Evolutionary conservation across 2,888 invertebrate genomes (phyloP).

Genomic region (Drosophila koepferae): DNA sequence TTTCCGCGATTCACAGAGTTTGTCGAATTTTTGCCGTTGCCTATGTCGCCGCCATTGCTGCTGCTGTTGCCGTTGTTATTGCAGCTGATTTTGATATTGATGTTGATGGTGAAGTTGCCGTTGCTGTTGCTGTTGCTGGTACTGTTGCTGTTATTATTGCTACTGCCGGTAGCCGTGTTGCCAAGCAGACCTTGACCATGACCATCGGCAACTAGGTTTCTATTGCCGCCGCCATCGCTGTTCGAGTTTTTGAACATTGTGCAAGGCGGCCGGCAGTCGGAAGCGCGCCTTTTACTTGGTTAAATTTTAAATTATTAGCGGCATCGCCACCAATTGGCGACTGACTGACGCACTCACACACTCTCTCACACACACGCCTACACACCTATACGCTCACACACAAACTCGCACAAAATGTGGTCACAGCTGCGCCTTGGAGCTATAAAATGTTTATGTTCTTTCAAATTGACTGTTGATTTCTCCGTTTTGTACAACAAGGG

Average conservation of each 20-base stretch:
- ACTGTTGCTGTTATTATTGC: conserved; percentile 17
- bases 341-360: conserved; percentile 17
- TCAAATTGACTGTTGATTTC: conserved; percentile 19
- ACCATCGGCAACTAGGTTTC: conserved; percentile 41
- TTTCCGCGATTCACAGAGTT: conserved; percentile 34
- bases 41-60: conserved; percentile 34
- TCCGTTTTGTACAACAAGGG: conserved; percentile 5
- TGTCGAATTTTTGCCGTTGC: conserved; percentile 45
- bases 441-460: conserved; percentile 21
- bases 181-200: conserved; percentile 40
- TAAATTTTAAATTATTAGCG: conserved; percentile 43
- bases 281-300: conserved; percentile 32
- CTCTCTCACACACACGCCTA: conserved; percentile 13
- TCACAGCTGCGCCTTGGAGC: conserved; percentile 18
- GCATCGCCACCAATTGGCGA: conserved; percentile 28
- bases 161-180: conserved; percentile 18
- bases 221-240: conserved; percentile 37
- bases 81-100: conserved; percentile 18
- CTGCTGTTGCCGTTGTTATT: conserved; percentile 21
- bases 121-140: conserved; percentile 24
- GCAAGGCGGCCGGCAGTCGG: conserved; percentile 50
- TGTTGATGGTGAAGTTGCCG: conserved; percentile 6
- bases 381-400: conserved; percentile 2
- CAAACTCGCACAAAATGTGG: neutral
- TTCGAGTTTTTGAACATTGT: conserved; percentile 73